Conservation (phyloP, 2,113 vertebrate genomes). For the Sclerurus mexicanus region DNA sequence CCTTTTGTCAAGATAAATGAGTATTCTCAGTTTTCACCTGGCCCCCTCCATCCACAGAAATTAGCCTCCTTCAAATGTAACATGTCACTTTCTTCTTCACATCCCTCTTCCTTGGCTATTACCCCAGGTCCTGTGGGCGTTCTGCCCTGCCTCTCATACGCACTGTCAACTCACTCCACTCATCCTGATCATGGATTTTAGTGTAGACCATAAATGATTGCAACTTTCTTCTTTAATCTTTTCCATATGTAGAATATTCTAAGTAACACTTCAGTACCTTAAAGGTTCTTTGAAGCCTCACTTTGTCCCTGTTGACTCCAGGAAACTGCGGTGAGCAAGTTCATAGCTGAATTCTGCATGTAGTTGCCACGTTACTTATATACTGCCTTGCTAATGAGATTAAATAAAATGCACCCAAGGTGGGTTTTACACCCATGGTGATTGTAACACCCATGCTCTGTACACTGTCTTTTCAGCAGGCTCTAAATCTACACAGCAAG, state of each 20-base stretch:
- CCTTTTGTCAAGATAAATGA: background rate
- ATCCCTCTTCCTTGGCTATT: background rate
- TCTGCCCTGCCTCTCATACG: background rate
- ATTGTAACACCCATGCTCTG: background rate
- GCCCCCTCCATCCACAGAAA: background rate
- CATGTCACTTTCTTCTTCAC: background rate
- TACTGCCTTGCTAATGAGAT: background rate
- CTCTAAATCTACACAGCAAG: background rate
- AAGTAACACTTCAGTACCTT: background rate
- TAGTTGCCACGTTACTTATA: background rate
- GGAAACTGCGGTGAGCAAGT: background rate
- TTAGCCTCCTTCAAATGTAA: background rate
- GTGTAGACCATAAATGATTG: background rate
- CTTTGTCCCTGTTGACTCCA: background rate
- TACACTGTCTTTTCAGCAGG: background rate
- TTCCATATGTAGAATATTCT: background rate
- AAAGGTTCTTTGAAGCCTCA: background rate
- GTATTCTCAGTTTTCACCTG: background rate
- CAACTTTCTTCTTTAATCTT: background rate
- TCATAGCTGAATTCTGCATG: background rate
- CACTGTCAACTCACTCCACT: background rate
- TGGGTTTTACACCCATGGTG: background rate
- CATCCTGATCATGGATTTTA: background rate
- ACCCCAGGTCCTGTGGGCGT: background rate
- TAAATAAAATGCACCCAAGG: background rate